Evolutionary conservation across 2,888 invertebrate species (phyloP).

Genomic region (Diadromus collaris): DNA sequence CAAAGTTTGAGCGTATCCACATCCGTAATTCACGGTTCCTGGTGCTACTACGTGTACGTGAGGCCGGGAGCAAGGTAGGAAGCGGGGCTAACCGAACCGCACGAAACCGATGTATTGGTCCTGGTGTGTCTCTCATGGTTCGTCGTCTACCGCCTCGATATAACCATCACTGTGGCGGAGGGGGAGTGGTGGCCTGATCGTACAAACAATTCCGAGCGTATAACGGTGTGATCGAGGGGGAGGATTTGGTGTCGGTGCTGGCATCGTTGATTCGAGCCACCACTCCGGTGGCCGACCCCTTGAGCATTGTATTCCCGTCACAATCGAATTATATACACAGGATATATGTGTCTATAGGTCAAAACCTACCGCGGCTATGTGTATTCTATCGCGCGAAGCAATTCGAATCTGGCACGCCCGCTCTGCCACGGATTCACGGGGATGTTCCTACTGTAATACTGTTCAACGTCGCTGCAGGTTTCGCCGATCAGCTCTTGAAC

Average conservation of each 20-base stretch:
- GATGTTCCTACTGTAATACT: constrained; percentile 39
- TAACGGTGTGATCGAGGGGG: constrained; percentile 53
- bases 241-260: constrained; percentile 29
- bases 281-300: constrained; percentile 47
- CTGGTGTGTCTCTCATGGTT: constrained; percentile 37
- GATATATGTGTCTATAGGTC: constrained; percentile 60
- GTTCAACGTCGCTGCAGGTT: constrained; percentile 36
- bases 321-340: constrained; percentile 69
- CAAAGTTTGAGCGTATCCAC: constrained; percentile 54
- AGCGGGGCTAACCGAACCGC: constrained; percentile 59
- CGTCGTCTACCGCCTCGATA: constrained; percentile 58
- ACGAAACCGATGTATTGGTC: constrained; percentile 56
- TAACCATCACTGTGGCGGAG: constrained; percentile 64
- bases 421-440: not conserved
- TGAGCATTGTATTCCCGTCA: constrained; percentile 55
- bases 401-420: constrained; percentile 6
- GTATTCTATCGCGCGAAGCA: constrained; percentile 51
- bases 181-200: not conserved
- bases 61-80: constrained; percentile 19
- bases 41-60: constrained; percentile 25
- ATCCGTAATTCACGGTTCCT: constrained; percentile 38
- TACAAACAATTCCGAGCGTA: constrained; percentile 57
- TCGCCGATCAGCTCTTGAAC: constrained; percentile 33
- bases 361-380: constrained; percentile 47
- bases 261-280: constrained; percentile 46